Percentiles rank a stretch among this genome's conserved stretches.
Conservation (phyloP, 2,888 invertebrate species). For the Eupsilia transversa region DNA sequence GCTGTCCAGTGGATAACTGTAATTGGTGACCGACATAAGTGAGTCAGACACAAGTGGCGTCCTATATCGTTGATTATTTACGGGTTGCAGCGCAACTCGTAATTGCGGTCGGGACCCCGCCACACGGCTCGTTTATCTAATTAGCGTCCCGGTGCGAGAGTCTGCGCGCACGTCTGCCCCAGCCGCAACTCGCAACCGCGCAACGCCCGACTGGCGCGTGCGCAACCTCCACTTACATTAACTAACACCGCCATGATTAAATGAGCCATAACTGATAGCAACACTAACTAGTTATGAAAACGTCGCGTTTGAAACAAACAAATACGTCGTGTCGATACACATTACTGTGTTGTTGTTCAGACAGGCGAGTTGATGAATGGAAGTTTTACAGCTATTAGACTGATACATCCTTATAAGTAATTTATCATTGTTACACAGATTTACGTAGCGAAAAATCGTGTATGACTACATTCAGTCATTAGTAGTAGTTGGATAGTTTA, state of each 20-base stretch:
- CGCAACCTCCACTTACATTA: slow-evolving; percentile 60
- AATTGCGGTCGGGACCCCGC: slow-evolving; percentile 90
- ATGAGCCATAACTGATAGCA: slow-evolving; percentile 61
- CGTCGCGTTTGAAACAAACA: slow-evolving; percentile 44
- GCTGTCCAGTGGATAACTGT: slow-evolving; percentile 60
- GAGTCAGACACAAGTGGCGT: slow-evolving; percentile 84
- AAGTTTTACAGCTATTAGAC: slow-evolving; percentile 4
- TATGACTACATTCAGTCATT: not conserved
- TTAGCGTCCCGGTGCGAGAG: slow-evolving; percentile 82
- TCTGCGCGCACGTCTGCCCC: slow-evolving; percentile 75
- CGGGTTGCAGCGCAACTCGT: slow-evolving; percentile 82
- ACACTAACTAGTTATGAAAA: slow-evolving; percentile 57
- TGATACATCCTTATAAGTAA: slow-evolving; percentile 2
- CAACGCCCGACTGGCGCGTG: slow-evolving; percentile 59
- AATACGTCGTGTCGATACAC: slow-evolving; percentile 29
- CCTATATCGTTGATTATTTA: slow-evolving; percentile 88
- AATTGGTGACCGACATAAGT: slow-evolving; percentile 76
- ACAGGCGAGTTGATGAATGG: slow-evolving; percentile 15
- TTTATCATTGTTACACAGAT: slow-evolving; percentile 19
- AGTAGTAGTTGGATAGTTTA: not conserved
- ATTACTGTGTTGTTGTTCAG: slow-evolving; percentile 31
- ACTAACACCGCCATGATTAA: slow-evolving; percentile 57
- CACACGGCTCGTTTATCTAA: slow-evolving; percentile 89
- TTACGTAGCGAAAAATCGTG: not conserved
- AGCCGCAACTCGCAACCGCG: slow-evolving; percentile 59